Evolutionary conservation across 2,113 vertebrate species (phyloP).

Genomic region (Cacatua alba): DNA sequence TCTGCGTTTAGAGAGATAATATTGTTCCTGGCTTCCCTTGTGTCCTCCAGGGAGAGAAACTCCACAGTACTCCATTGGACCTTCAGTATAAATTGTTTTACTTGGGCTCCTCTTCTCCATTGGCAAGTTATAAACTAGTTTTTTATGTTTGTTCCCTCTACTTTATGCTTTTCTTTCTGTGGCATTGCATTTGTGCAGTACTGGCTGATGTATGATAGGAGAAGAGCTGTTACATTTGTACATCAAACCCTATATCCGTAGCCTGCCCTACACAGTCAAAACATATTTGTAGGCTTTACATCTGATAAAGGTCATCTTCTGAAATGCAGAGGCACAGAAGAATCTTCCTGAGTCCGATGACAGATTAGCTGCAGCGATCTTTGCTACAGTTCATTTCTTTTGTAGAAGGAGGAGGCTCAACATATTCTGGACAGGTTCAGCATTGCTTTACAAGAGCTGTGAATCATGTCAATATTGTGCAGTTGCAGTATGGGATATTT

Average conservation of each 20-base stretch:
- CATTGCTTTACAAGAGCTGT: neutral
- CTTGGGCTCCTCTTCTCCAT: neutral
- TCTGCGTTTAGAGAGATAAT: neutral
- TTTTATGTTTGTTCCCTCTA: neutral
- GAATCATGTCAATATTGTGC: neutral
- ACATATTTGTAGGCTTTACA: neutral
- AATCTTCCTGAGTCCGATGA: slow-evolving; percentile 9
- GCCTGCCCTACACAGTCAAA: neutral
- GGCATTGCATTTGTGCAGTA: neutral
- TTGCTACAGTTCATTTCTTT: slow-evolving; percentile 14
- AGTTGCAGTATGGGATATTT: neutral
- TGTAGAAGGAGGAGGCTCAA: neutral
- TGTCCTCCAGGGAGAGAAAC: neutral
- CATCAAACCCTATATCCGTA: neutral
- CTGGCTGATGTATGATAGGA: neutral
- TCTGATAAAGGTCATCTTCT: slow-evolving; percentile 52
- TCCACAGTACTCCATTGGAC: neutral
- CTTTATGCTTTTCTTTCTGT: neutral
- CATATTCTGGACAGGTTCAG: neutral
- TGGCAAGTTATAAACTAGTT: neutral
- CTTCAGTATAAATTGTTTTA: neutral
- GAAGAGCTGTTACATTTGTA: neutral
- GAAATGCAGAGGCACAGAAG: slow-evolving; percentile 29
- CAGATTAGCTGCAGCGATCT: slow-evolving; percentile 1
- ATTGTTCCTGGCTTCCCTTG: neutral